phyloP scores from a whole-genome alignment of 2,797 vertebrate genomes.

The Coregonus sp. region DNA sequence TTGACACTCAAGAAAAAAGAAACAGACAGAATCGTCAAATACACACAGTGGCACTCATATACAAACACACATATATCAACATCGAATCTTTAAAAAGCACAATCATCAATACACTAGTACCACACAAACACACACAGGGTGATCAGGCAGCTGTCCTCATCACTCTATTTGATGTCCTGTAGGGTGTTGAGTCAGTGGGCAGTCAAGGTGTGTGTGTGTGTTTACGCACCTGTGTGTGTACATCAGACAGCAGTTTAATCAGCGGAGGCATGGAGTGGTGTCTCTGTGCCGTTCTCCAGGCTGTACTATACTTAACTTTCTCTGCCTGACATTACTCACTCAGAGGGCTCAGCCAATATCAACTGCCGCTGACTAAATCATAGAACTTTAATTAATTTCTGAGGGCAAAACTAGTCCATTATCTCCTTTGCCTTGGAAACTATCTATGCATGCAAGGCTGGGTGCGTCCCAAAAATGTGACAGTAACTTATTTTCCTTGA shows the following conservation, averaged over 20 bases:
- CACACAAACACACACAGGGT: conserved; percentile 12
- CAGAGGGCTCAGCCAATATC: too few species aligned
- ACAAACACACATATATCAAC: neutral
- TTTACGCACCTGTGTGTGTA: neutral
- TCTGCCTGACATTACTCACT: too few species aligned
- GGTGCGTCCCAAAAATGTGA: too few species aligned
- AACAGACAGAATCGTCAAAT: neutral
- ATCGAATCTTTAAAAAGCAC: too few species aligned
- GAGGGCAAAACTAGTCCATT: neutral
- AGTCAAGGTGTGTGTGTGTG: conserved; percentile 6
- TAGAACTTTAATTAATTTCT: neutral
- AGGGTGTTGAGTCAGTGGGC: neutral
- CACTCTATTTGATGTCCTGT: conserved; percentile 22
- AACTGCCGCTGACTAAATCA: neutral
- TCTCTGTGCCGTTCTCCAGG: neutral
- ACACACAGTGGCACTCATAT: neutral
- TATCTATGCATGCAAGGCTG: too few species aligned
- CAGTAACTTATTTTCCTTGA: neutral
- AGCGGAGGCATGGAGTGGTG: neutral
- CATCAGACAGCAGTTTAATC: conserved; percentile 25
- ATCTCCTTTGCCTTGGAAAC: neutral
- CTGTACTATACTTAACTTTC: neutral
- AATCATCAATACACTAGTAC: neutral
- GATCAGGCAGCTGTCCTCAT: conserved; percentile 17
- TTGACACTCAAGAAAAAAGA: neutral